Conservation (phyloP, 2,888 invertebrate species). For the Synergus laeviventris region DNA sequence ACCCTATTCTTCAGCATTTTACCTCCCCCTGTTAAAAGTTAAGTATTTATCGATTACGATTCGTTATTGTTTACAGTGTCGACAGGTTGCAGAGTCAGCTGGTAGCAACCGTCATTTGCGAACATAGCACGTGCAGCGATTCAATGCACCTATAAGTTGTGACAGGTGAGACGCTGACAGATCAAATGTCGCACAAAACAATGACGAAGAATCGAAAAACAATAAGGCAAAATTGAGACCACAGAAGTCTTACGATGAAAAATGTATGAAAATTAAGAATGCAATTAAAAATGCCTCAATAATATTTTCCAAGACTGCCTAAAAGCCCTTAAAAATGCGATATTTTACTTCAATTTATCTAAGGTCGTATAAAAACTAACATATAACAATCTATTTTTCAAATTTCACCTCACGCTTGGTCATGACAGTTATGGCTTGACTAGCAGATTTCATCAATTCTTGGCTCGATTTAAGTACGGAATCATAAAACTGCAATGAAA, state of each 20-base stretch:
- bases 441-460: constrained; percentile 28
- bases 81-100: constrained; percentile 34
- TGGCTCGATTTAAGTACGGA: constrained; percentile 49
- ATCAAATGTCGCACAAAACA: constrained; percentile 3
- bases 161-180: constrained; percentile 23
- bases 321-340: background rate
- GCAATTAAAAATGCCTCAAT: background rate
- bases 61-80: constrained; percentile 28
- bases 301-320: background rate
- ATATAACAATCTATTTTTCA: background rate
- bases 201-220: background rate
- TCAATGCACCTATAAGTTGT: background rate
- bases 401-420: background rate
- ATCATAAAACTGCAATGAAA: constrained; percentile 41
- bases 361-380: background rate
- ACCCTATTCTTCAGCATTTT: constrained; percentile 46
- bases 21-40: constrained; percentile 26
- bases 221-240: background rate
- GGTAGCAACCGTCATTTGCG: background rate
- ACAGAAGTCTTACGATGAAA: background rate
- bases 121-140: constrained; percentile 10
- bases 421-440: background rate
- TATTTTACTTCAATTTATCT: background rate
- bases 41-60: constrained; percentile 1
- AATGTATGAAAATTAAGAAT: background rate